phyloP scores from a whole-genome alignment of 2,888 invertebrate genomes.

The Caenorhabditis sp. region DNA sequence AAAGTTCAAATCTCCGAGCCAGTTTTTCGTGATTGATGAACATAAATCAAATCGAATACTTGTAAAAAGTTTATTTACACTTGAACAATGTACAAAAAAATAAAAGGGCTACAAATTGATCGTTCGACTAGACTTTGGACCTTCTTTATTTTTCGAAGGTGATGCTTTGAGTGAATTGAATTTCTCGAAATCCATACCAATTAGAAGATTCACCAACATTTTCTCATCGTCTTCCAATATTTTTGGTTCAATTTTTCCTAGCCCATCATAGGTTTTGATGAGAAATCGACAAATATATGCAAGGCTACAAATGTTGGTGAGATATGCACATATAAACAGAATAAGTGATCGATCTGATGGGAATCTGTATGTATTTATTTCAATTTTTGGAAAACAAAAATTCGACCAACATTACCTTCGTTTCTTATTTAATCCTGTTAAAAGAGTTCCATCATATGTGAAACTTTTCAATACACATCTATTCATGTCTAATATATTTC shows the following conservation, averaged over 20 bases:
- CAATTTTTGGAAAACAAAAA: too few species aligned
- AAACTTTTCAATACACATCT: slow-evolving; percentile 33
- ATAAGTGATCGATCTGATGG: slow-evolving; percentile 34
- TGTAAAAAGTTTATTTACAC: too few species aligned
- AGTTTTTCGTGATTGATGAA: too few species aligned
- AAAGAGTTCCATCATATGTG: slow-evolving; percentile 29
- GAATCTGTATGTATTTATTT: too few species aligned
- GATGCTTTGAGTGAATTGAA: slow-evolving; percentile 24
- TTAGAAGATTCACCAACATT: slow-evolving; percentile 35
- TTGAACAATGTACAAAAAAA: neutral
- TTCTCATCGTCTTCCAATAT: slow-evolving; percentile 33
- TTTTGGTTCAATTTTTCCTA: slow-evolving; percentile 11
- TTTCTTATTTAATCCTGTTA: slow-evolving; percentile 27
- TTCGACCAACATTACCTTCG: too few species aligned
- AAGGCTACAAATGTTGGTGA: slow-evolving; percentile 30
- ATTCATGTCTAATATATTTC: slow-evolving; percentile 37
- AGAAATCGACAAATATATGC: slow-evolving; percentile 26
- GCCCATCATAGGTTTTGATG: slow-evolving; percentile 6
- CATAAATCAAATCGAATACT: too few species aligned
- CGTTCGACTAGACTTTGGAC: slow-evolving; percentile 25
- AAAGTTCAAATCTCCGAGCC: too few species aligned
- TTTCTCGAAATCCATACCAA: slow-evolving; percentile 43
- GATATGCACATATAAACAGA: slow-evolving; percentile 26
- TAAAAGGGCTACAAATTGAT: slow-evolving; percentile 28
- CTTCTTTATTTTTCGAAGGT: slow-evolving; percentile 11